Percentiles rank a stretch among this genome's conserved stretches.
Conservation (phyloP, 2,888 invertebrate genomes). For the Meandrusa payeni region DNA sequence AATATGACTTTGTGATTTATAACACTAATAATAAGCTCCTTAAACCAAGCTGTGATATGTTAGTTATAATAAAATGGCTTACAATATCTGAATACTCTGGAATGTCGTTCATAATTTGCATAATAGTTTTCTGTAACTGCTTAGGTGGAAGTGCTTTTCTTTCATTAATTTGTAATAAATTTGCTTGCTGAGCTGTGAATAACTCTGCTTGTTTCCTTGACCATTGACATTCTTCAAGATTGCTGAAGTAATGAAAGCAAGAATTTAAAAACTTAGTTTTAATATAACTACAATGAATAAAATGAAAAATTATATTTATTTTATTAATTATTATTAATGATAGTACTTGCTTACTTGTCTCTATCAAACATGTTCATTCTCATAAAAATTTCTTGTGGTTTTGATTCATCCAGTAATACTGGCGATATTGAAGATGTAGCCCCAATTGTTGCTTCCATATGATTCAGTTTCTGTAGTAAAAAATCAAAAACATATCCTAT, state of each 20-base stretch:
- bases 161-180: constrained; percentile 90
- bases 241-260: constrained; percentile 39
- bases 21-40: no score
- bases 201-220: constrained; percentile 94
- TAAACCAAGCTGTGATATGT: no score
- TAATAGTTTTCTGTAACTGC: constrained; percentile 87
- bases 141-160: constrained; percentile 88
- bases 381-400: constrained; percentile 58
- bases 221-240: constrained; percentile 85
- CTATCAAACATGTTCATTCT: constrained; percentile 66
- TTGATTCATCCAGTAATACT: constrained; percentile 53
- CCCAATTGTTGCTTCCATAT: constrained; percentile 51
- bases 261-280: background rate
- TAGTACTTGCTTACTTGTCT: constrained; percentile 58
- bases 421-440: constrained; percentile 43
- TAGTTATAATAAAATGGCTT: no score
- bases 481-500: constrained; percentile 15
- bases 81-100: constrained; percentile 92
- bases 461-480: constrained; percentile 66
- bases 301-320: background rate
- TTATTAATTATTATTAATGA: no score
- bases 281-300: background rate
- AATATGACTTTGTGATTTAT: no score
- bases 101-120: constrained; percentile 86
- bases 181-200: constrained; percentile 93